Evolutionary conservation across 2,888 invertebrate genomes (phyloP).

Genomic region (Chorisops tibialis): DNA sequence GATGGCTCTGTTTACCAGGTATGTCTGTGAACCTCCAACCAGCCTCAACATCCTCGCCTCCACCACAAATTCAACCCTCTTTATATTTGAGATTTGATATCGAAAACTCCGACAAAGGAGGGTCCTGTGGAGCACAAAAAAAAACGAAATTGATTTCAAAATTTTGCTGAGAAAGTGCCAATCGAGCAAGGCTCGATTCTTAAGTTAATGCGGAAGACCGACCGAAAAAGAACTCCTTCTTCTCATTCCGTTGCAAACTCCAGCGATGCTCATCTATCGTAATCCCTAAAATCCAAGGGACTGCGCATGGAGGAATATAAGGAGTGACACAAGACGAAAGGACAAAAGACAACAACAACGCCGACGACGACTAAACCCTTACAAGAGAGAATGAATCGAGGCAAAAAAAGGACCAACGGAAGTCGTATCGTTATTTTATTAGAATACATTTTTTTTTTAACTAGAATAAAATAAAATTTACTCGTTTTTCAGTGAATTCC

Average conservation of each 20-base stretch:
- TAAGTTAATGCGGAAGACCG: too few relatives aligned
- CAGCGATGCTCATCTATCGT: constrained; percentile 20
- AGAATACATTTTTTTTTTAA: constrained; percentile 2
- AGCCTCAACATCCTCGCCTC: too few relatives aligned
- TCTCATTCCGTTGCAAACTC: constrained; percentile 7
- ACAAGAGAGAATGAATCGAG: constrained; percentile 10
- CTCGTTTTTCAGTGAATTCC: constrained; percentile 3
- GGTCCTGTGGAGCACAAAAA: too few relatives aligned
- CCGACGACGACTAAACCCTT: constrained; percentile 11
- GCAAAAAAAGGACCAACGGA: constrained; percentile 8
- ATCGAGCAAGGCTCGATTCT: too few relatives aligned
- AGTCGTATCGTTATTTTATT: not conserved
- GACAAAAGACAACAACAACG: constrained; percentile 3
- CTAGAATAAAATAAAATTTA: constrained; percentile 15
- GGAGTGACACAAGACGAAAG: constrained; percentile 1
- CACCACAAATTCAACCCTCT: too few relatives aligned
- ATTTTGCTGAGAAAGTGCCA: too few relatives aligned
- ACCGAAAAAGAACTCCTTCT: constrained; percentile 2
- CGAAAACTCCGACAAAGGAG: too few relatives aligned
- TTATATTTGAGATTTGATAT: too few relatives aligned
- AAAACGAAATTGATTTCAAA: too few relatives aligned
- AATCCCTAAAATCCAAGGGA: constrained; percentile 22
- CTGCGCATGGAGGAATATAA: constrained; percentile 16
- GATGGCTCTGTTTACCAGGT: too few relatives aligned
- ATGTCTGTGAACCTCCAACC: too few relatives aligned